Percentiles rank a stretch among this genome's conserved stretches.
phyloP scores from a whole-genome alignment of 2,797 vertebrate genomes.

The Argentina silus region DNA sequence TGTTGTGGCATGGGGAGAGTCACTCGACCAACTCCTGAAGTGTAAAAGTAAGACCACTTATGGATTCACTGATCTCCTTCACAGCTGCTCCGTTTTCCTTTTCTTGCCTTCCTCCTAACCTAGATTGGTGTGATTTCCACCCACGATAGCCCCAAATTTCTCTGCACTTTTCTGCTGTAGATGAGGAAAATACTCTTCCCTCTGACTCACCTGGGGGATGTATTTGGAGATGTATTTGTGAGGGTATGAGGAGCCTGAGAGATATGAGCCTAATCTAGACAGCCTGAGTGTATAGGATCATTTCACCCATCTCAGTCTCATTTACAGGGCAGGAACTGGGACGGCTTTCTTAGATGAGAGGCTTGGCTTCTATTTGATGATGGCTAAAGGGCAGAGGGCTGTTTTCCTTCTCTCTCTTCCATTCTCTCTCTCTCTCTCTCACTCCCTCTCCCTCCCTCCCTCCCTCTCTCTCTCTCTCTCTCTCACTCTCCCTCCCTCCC shows the following conservation, averaged over 20 bases:
- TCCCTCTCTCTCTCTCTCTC: neutral
- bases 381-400: slow-evolving; percentile 39
- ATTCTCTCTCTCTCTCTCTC: neutral
- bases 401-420: slow-evolving; percentile 18
- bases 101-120: neutral
- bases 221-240: slow-evolving; percentile 53
- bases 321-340: slow-evolving; percentile 34
- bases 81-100: neutral
- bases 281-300: slow-evolving; percentile 41
- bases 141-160: slow-evolving; percentile 15
- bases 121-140: neutral
- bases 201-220: neutral
- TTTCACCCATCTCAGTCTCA: slow-evolving; percentile 39
- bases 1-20: slow-evolving; percentile 54
- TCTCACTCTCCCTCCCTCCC: slow-evolving; percentile 23
- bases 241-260: slow-evolving; percentile 27
- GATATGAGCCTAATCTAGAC: slow-evolving; percentile 36
- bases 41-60: slow-evolving; percentile 62
- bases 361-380: slow-evolving; percentile 49
- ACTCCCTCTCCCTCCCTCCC: slow-evolving; percentile 5
- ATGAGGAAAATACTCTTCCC: slow-evolving; percentile 32
- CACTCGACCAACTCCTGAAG: slow-evolving; percentile 60
- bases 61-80: no score
- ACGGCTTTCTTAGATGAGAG: slow-evolving; percentile 46
- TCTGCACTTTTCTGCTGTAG: slow-evolving; percentile 21